Evolutionary conservation across 2,113 vertebrate genomes (phyloP), one percentile per base, ranked within the genome.

Genomic region (Marmota flaviventris): DNA sequence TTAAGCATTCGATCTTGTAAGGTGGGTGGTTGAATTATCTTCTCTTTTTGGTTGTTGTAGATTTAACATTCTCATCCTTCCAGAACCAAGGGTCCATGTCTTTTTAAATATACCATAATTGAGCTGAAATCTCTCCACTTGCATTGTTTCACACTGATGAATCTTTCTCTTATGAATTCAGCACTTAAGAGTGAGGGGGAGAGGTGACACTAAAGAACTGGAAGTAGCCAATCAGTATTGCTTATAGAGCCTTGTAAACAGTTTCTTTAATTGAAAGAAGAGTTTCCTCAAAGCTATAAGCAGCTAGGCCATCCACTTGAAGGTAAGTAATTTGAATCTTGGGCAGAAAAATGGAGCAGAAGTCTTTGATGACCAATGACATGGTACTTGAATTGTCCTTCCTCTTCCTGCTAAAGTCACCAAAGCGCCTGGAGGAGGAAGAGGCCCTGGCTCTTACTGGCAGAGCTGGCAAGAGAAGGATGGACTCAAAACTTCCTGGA

Each of bases 371-470:
- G 32, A 27, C 2, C 8, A 24, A 2, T 17, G 39, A 8, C 10
- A 0, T 2, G 9, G 8, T 42, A 32, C 13, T 70, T 20, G 51
- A 29, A 0, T 25, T 22, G 1, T 0, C 29, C 39, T 34, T 7
- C 17, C 5, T 5, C 5, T 63, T 63, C 34, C 56, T 34, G 10
- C 3, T 72, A 4, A 72, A 53, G 22, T 27, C 2, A 16, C 13
- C 25, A n/a, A 42, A 27, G 34, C 7, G 32, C 0, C 11, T 22
- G 8, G 27, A 34, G 4, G 45, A 17, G 5, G 20, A 45, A 18
- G 29, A 72, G 42, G 5, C 70, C 24, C n/a, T 7, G 13, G 12
- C 5, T 72, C 14, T 24, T 4, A 61, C 32, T 4, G 18, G 18
- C 6, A 10, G 4, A 87, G 29, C 16, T 37, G 29, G 6, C 16